Evolutionary conservation across 2,888 invertebrate genomes (phyloP), one percentile per base, ranked within the genome.

Genomic region (Keiferia lycopersicella): DNA sequence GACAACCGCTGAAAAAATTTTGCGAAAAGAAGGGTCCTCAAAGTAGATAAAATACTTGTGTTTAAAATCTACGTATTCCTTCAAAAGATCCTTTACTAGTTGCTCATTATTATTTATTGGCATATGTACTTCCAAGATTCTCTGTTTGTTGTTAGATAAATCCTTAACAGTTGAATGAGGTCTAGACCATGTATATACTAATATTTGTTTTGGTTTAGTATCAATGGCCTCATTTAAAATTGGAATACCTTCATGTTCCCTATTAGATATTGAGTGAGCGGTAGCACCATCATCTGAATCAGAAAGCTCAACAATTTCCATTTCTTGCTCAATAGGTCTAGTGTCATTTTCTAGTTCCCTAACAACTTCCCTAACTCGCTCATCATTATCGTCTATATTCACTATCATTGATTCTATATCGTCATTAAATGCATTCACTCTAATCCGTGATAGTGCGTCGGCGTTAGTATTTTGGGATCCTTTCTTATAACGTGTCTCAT

Each of bases 381-480:
- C 26, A 26, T 26, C 26, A 26, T 57, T 57, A 6, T n/a, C 30
- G n/a, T 34, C 57, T 12, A 57, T 12, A 30, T 57, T 57, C 8
- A 57, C 57, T 34, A n/a, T 57, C 57, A 57, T 57, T 7, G 57
- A 57, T 6, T 16, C 45, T n/a, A 16, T 16, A 45, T 45, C 34
- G 12, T 34, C 30, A 14, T 56, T 45, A 6, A 45, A 6, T 11
- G 18, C 14, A 20, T 64, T 64, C 10, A 64, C 3, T 53, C 56
- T 39, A 16, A 64, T 53, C 12, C 64, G 50, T 0, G 64, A 64
- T 12, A 64, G 18, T n/a, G 64, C 53, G 18, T 64, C 64, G 10
- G 64, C 64, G 50, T 64, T 64, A 12, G 60, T 61, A 12, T 64
- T 64, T 56, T 61, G 64, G 7, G 18, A 39, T 0, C 64, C 64